These are phyloP conservation scores for Propithecus coquereli DNA, from an alignment of 2,113 vertebrate genomes.

Conservation along the genomic window DNA sequence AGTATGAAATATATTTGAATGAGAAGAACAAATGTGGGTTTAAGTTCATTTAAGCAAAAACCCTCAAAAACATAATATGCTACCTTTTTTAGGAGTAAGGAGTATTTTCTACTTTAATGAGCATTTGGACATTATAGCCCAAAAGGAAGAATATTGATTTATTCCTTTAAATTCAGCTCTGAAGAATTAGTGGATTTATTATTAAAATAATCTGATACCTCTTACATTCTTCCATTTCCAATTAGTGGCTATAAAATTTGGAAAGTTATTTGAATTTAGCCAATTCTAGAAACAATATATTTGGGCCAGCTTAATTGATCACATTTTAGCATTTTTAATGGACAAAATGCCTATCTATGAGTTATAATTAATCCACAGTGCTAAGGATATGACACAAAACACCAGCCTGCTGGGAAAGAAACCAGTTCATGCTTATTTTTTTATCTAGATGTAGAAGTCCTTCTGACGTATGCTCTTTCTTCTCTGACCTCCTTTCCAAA, in stretches of 20 bases:
- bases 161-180: conserved; percentile 19
- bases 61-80: background rate
- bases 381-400: background rate
- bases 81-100: conserved; percentile 5
- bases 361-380: conserved; percentile 10
- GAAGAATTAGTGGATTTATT: background rate
- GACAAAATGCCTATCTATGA: background rate
- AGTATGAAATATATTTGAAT: background rate
- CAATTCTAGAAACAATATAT: conserved; percentile 36
- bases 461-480: conserved; percentile 28
- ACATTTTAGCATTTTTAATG: conserved; percentile 44
- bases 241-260: conserved; percentile 22
- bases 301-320: background rate
- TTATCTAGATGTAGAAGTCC: background rate
- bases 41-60: background rate
- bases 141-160: background rate
- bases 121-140: background rate
- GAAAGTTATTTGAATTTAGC: conserved; percentile 18
- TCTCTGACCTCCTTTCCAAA: conserved; percentile 32
- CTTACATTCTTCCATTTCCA: conserved; percentile 39
- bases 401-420: background rate
- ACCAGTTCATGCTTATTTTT: background rate
- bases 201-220: conserved; percentile 11
- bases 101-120: conserved; percentile 21
- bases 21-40: background rate